A percentile compares a stretch with the other conserved stretches of the same genome.
These are phyloP conservation scores for Himalopsyche anomala DNA, from an alignment of 2,888 invertebrate genomes.

Conservation along the genomic window DNA sequence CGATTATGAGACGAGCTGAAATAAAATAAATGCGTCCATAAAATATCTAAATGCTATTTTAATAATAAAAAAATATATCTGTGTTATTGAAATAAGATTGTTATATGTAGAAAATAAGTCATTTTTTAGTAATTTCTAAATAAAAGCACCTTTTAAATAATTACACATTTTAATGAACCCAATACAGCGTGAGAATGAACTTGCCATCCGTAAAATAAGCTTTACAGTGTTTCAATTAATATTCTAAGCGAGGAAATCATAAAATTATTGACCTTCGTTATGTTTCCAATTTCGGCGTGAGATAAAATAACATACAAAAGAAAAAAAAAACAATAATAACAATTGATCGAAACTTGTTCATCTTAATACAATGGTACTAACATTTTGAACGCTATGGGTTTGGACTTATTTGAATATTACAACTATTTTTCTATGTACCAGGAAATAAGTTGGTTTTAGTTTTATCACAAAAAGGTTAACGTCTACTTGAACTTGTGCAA, in stretches of 20 bases:
- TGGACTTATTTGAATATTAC: conserved; percentile 16
- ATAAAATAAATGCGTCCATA: too few species aligned
- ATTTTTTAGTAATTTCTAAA: too few species aligned
- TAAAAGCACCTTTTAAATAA: neutral
- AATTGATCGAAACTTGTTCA: conserved; percentile 10
- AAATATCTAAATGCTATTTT: too few species aligned
- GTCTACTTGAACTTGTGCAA: neutral
- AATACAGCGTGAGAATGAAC: neutral
- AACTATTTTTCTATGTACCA: neutral
- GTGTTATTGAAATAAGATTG: too few species aligned
- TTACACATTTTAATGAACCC: neutral
- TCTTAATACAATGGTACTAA: neutral
- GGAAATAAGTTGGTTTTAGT: neutral
- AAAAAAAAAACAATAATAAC: conserved; percentile 17
- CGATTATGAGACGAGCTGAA: too few species aligned
- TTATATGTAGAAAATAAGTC: too few species aligned
- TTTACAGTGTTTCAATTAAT: neutral
- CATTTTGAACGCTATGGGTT: neutral
- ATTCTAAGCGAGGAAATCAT: conserved; percentile 8
- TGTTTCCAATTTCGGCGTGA: neutral
- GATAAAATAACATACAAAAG: neutral
- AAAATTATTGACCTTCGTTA: conserved; percentile 17
- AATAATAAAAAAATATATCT: too few species aligned
- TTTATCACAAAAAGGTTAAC: neutral
- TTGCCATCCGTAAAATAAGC: neutral